A percentile compares a stretch with the other conserved stretches of the same genome.
These are phyloP conservation scores for Tipula confusa DNA, from an alignment of 2,888 invertebrate species.

Conservation along the genomic window DNA sequence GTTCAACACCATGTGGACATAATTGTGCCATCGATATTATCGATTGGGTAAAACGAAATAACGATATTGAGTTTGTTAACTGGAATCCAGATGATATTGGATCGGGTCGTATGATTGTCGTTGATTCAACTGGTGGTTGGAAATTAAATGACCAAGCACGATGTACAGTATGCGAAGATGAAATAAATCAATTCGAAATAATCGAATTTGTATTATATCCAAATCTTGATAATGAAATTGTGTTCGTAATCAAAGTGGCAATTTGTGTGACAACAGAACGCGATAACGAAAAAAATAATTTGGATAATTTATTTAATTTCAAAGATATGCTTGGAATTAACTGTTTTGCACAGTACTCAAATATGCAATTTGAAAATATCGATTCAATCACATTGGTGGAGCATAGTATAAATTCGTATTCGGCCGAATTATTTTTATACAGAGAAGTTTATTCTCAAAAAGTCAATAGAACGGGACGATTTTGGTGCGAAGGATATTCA, in stretches of 20 bases:
- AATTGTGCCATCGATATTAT: background rate
- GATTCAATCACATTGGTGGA: background rate
- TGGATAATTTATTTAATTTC: background rate
- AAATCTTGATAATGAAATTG: background rate
- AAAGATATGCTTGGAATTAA: background rate
- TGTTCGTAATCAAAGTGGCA: background rate
- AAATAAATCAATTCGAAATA: background rate
- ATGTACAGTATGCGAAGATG: background rate
- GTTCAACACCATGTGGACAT: background rate
- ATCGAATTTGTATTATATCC: background rate
- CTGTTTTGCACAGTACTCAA: background rate
- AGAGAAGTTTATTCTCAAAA: background rate
- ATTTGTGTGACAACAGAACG: background rate
- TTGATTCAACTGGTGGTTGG: background rate
- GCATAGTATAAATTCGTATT: background rate
- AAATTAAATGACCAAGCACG: background rate
- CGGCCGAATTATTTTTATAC: background rate
- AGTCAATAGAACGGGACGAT: constrained; percentile 50
- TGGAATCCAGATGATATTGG: background rate
- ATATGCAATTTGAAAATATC: background rate
- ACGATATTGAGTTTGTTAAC: background rate
- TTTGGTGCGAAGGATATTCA: constrained; percentile 61
- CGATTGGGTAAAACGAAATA: background rate
- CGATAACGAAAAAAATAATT: background rate
- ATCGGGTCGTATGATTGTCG: background rate